These are phyloP conservation scores for Hyposoter dolosus DNA, from an alignment of 2,888 invertebrate genomes.

Conservation along the genomic window DNA sequence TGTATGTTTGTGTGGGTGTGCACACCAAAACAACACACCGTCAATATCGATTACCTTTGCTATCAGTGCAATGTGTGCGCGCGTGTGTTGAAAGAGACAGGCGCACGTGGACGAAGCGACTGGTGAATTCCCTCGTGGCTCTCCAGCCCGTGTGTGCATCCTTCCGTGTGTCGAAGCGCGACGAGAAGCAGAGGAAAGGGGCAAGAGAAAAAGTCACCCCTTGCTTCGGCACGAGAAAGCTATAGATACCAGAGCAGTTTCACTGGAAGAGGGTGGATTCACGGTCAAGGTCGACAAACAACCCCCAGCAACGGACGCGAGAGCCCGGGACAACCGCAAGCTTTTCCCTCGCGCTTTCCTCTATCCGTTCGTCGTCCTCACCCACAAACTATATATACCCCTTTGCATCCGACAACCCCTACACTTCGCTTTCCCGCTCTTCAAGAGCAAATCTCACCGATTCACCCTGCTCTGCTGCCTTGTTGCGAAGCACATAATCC, in stretches of 20 bases:
- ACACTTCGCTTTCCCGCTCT: no score
- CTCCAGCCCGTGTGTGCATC: slow-evolving; percentile 72
- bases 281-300: slow-evolving; percentile 78
- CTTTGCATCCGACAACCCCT: background rate
- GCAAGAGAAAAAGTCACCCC: background rate
- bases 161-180: slow-evolving; percentile 66
- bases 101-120: slow-evolving; percentile 11
- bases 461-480: background rate
- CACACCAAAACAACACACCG: slow-evolving; percentile 1
- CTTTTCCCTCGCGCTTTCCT: slow-evolving; percentile 12
- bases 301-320: slow-evolving; percentile 70
- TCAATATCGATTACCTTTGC: slow-evolving; percentile 56
- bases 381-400: slow-evolving; percentile 21
- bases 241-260: background rate
- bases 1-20: slow-evolving; percentile 15
- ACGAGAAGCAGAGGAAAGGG: background rate
- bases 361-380: slow-evolving; percentile 47
- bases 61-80: slow-evolving; percentile 65
- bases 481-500: slow-evolving; percentile 1
- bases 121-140: slow-evolving; percentile 46
- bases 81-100: slow-evolving; percentile 7
- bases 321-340: slow-evolving; percentile 9
- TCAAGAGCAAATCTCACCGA: background rate
- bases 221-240: background rate
- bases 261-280: slow-evolving; percentile 70